phyloP scores from a whole-genome alignment of 2,888 invertebrate species.

The Strigamia crassipes region DNA sequence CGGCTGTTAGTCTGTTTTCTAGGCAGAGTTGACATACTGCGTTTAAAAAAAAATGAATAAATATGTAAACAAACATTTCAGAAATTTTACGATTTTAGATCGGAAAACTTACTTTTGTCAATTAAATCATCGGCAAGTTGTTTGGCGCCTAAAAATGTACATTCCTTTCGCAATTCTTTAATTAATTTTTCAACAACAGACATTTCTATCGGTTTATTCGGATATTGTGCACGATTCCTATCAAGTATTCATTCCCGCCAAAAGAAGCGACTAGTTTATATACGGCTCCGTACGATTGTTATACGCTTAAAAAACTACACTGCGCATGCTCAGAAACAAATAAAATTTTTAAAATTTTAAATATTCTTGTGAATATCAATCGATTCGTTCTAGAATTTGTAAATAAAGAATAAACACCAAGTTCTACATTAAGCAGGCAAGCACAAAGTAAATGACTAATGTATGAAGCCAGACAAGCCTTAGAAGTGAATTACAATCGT shows the following conservation, averaged over 20 bases:
- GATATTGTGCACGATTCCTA: not conserved
- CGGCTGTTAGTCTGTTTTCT: slow-evolving; percentile 67
- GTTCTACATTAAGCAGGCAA: no score
- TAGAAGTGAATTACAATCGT: no score
- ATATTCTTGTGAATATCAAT: slow-evolving; percentile 60
- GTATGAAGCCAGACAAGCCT: no score
- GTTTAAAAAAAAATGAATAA: slow-evolving; percentile 51
- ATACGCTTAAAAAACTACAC: no score
- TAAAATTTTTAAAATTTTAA: no score
- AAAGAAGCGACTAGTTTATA: no score
- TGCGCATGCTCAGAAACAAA: no score
- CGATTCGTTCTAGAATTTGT: no score
- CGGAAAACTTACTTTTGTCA: slow-evolving; percentile 18
- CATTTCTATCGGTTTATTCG: not conserved
- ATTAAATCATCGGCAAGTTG: not conserved
- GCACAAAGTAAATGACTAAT: no score
- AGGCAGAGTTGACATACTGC: slow-evolving; percentile 69
- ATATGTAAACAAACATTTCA: not conserved
- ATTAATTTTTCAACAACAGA: not conserved
- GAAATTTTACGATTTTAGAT: not conserved
- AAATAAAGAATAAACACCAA: no score
- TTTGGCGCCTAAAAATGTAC: not conserved
- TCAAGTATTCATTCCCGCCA: not conserved
- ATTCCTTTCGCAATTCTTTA: not conserved
- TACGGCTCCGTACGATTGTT: no score